Evolutionary conservation across 2,797 vertebrate genomes (phyloP).

Genomic region (Peromyscus attwateri): DNA sequence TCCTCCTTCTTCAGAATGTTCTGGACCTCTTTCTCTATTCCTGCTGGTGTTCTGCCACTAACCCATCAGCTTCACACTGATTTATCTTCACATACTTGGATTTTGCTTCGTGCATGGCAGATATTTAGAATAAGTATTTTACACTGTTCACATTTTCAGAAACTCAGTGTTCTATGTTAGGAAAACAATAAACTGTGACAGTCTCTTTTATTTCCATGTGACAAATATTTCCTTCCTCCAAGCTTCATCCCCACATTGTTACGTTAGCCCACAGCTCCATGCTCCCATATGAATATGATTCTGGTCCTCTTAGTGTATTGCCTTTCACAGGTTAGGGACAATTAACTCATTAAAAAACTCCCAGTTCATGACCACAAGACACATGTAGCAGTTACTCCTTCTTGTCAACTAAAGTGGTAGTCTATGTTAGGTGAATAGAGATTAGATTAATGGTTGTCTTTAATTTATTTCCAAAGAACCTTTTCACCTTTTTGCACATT

Average conservation of each 20-base stretch:
- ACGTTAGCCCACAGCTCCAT: not conserved
- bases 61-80: conserved; percentile 3
- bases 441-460: not conserved
- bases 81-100: not conserved
- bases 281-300: not conserved
- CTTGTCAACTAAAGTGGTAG: not conserved
- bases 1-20: not conserved
- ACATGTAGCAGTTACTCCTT: not conserved
- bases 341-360: conserved; percentile 10
- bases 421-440: not conserved
- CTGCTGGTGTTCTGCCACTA: not conserved
- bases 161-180: not conserved
- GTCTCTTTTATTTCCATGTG: not conserved
- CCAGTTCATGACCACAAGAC: not conserved
- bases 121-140: not conserved
- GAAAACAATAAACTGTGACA: not conserved
- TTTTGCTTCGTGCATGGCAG: not conserved
- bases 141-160: not conserved
- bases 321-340: not conserved
- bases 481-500: not conserved
- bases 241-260: not conserved
- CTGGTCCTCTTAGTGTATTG: not conserved
- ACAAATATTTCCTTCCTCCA: not conserved
- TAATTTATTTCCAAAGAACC: not conserved
- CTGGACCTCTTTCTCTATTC: not conserved